Base-by-base conservation (phyloP, 2,888 invertebrate species). In the Cataglyphis livida region DNA sequence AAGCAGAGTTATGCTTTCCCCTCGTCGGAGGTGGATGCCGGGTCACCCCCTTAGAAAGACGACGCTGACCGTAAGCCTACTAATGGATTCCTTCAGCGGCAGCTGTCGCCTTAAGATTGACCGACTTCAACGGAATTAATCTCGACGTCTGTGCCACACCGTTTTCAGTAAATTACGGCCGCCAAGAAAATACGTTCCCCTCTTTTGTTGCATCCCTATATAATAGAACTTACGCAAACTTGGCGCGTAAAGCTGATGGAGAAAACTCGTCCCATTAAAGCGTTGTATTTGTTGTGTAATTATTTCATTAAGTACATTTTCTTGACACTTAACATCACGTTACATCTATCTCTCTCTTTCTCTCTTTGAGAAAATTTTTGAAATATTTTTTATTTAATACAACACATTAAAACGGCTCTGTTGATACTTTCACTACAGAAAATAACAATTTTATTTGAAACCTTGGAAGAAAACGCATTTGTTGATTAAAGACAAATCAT, bases 71-170 rank as follows among this genome's bases (percentile, higher is more conserved):
- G 85, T 90, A 91, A 92, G 93, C 91, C 92, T 92, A 91, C 91
- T 93, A 93, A 93, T 93, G 92, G 91, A 93, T 93, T 94, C 94
- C 93, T 93, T 93, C 94, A 94, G 84, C 87, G 86, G 90, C 94
- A 94, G 93, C 93, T 93, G 94, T 91, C 92, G 91, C 90, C 91
- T 92, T 92, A 94, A 93, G 93, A 94, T 93, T 92, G 92, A 93
- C 93, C 90, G 92, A 92, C 90, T 92, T 91, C 88, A 90, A 91
- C 90, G 79, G 82, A 88, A 92, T 93, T 93, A 92, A 92, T 92
- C 86, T 89, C 82, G 76, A 88, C 81, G 87, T 91, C 89, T 85
- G 73, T 74, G 81, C 83, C 85, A 89, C 61, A 64, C 84, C 70
- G 81, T 85, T 85, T 89, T 88, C 85, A 84, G 68, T 61, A 70